A percentile compares a stretch with the other conserved stretches of the same genome.
phyloP scores from a whole-genome alignment of 2,113 vertebrate genomes.

The rat (Rattus norvegicus) region GRCr8 NC_086038.1:17370501-17371000 shows the following conservation, averaged over 20 bases:
- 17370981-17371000: neutral
- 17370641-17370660: neutral
- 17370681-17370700: neutral
- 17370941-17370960: neutral
- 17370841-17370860: neutral
- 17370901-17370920: neutral
- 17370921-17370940: neutral
- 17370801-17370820: neutral
- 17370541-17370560: too few relatives aligned
- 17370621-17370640: neutral
- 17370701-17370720: neutral
- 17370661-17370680: neutral
- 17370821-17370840: neutral
- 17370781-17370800: neutral
- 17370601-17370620: neutral
- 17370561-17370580: neutral
- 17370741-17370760: neutral
- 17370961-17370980: too few relatives aligned
- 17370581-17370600: neutral
- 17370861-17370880: neutral
- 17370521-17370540: neutral
- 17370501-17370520: neutral
- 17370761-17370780: neutral
- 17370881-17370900: neutral
- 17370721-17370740: neutral